A percentile compares a stretch with the other conserved stretches of the same genome.
phyloP scores from a whole-genome alignment of 1,140 invertebrate genomes.

The Rhopalosiphum padi region DNA sequence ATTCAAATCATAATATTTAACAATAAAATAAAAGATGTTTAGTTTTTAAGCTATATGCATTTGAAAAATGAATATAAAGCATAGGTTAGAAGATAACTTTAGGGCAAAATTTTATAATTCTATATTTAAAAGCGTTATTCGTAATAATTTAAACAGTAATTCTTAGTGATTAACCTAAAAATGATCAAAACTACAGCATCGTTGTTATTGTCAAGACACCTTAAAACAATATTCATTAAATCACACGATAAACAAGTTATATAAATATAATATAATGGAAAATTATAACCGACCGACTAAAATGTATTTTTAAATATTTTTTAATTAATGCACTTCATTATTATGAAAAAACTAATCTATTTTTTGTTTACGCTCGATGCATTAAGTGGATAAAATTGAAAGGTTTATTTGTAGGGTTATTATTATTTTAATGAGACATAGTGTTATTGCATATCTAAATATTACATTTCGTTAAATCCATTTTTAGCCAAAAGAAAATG shows the following conservation, averaged over 20 bases:
- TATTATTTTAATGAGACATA: constrained; percentile 10
- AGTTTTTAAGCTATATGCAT: not conserved
- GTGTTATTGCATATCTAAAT: not conserved
- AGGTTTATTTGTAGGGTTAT: not conserved
- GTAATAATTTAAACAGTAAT: not conserved
- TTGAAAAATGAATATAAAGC: not conserved
- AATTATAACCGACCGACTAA: not conserved
- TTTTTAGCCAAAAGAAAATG: not conserved
- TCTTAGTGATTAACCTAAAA: not conserved
- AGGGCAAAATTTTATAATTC: not conserved
- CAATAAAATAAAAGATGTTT: not conserved
- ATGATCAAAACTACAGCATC: not conserved
- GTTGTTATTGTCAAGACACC: not conserved
- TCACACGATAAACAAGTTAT: not conserved
- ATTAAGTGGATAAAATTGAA: not conserved
- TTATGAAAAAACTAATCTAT: not conserved
- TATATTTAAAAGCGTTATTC: not conserved
- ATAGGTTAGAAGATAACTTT: not conserved
- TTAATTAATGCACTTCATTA: constrained; percentile 12
- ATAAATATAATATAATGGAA: not conserved
- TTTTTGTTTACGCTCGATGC: not conserved
- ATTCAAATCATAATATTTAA: not conserved
- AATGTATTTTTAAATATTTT: not conserved
- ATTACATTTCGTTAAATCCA: not conserved
- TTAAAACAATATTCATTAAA: not conserved